Base-by-base conservation (phyloP, 2,797 vertebrate genomes). In the Myiotriccus ornatus region DNA sequence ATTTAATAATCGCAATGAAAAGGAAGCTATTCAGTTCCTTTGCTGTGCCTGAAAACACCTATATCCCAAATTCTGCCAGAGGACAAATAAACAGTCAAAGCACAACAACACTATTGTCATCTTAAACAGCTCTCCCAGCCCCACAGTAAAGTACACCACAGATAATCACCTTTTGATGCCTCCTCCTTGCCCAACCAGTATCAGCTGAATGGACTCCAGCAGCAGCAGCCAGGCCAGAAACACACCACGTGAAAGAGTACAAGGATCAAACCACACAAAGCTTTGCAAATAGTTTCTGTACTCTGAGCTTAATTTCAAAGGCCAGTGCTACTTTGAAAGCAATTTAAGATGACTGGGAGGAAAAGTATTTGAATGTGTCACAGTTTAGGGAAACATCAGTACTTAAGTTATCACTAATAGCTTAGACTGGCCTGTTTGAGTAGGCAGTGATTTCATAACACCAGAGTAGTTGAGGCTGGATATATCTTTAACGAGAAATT, bases 191-290 rank as follows among this genome's bases (percentile, higher is more conserved):
- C 44, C 28, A 69, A 12, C 12, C n/a, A 53, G 3, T 14, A 24
- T 5, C 16, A 6, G 43, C 52, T 35, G 16, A 75, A 68, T 10
- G 27, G 13, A 47, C 20, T 12, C 55, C 32, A 64, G 44, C n/a
- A 28, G 44, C n/a, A 27, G 27, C 41, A 84, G 53, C 24, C 67
- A 39, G 24, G 6, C 22, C 46, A 79, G 53, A 60, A 91, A 46
- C 2, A 4, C 16, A 55, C 4, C 20, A n/a, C 3, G 0, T 6
- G 6, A 41, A 73, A 43, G 27, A 18, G 8, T 7, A 50, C 25
- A 28, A 70, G 28, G 67, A 39, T 4, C 24, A 20, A 73, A 47
- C 2, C 24, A 62, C 55, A 39, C 8, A 30, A 44, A 18, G 24
- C 20, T 74, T 52, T 28, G 20, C 43, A 63, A 77, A 39, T 7